Evolutionary conservation across 2,888 invertebrate genomes (phyloP).

Genomic region (Cheilosia scutellata): DNA sequence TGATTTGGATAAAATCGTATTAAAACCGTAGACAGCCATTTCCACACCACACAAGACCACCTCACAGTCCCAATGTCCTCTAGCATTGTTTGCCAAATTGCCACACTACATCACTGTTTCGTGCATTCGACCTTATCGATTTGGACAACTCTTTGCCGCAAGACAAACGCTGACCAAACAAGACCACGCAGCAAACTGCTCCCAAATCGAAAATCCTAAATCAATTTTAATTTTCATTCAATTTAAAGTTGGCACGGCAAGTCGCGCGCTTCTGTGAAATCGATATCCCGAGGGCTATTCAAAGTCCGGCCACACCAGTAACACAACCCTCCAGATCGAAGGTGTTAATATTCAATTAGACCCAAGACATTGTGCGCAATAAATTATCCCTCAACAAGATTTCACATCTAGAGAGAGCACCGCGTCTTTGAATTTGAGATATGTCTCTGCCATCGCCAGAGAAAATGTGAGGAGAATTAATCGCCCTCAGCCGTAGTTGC

Average conservation of each 20-base stretch:
- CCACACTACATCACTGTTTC: conserved; percentile 58
- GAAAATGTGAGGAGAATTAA: conserved; percentile 36
- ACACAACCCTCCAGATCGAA: conserved; percentile 76
- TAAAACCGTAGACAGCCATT: not conserved
- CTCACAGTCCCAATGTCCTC: conserved; percentile 6
- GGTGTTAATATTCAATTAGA: conserved; percentile 84
- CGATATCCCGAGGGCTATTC: conserved; percentile 47
- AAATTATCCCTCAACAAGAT: conserved; percentile 74
- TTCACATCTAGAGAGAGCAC: conserved; percentile 41
- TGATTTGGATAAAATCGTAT: not conserved
- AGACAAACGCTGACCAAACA: conserved; percentile 69
- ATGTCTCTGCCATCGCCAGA: conserved; percentile 35
- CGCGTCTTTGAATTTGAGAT: conserved; percentile 33
- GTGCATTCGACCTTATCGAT: conserved; percentile 50
- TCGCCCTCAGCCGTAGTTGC: conserved; percentile 49
- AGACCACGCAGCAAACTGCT: conserved; percentile 57
- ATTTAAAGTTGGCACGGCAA: conserved; percentile 37
- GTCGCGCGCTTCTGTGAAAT: conserved; percentile 61
- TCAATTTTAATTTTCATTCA: conserved; percentile 71
- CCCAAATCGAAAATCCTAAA: conserved; percentile 68
- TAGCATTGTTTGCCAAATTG: conserved; percentile 71
- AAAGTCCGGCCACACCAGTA: conserved; percentile 52
- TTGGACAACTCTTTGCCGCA: conserved; percentile 57
- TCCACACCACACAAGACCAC: not conserved
- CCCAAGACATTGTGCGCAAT: conserved; percentile 69